A percentile compares a stretch with the other conserved stretches of the same genome.
phyloP scores from a whole-genome alignment of 1,140 invertebrate species.

The Leguminivora glycinivorella region DNA sequence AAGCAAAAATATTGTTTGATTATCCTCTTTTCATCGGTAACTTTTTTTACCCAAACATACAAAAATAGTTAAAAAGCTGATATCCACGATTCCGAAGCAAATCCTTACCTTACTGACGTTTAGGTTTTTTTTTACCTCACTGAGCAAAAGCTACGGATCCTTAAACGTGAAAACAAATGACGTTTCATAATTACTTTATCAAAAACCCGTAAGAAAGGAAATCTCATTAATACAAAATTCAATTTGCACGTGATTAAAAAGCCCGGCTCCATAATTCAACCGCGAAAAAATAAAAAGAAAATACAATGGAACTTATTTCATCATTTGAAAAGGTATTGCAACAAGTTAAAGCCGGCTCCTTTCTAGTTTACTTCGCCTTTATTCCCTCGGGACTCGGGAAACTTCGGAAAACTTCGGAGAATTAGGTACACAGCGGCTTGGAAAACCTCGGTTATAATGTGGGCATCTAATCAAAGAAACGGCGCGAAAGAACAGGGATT shows the following conservation, averaged over 20 bases:
- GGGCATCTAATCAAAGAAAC: slow-evolving; percentile 28
- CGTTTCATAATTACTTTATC: not conserved
- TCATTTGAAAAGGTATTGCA: slow-evolving; percentile 28
- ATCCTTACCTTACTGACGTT: too few relatives aligned
- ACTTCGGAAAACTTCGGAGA: not conserved
- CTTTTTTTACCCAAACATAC: too few relatives aligned
- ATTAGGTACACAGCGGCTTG: slow-evolving; percentile 15
- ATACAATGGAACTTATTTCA: slow-evolving; percentile 28
- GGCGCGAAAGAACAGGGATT: slow-evolving; percentile 1
- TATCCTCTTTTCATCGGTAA: too few relatives aligned
- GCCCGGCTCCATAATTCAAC: slow-evolving; percentile 19
- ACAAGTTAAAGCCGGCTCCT: slow-evolving; percentile 21
- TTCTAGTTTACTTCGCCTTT: slow-evolving; percentile 24
- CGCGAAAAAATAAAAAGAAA: slow-evolving; percentile 22
- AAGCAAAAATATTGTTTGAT: too few relatives aligned
- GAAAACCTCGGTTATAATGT: slow-evolving; percentile 25
- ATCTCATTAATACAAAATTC: slow-evolving; percentile 12
- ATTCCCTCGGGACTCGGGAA: slow-evolving; percentile 20
- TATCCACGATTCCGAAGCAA: too few relatives aligned
- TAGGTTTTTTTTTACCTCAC: not conserved
- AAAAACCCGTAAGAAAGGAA: not conserved
- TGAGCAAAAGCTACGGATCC: not conserved
- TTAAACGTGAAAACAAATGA: not conserved
- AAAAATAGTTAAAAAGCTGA: too few relatives aligned
- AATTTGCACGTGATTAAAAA: slow-evolving; percentile 15